Percentiles rank a stretch among this genome's conserved stretches.
Evolutionary conservation across 2,797 vertebrate genomes (phyloP).

Genomic region (Myotis daubentonii): DNA sequence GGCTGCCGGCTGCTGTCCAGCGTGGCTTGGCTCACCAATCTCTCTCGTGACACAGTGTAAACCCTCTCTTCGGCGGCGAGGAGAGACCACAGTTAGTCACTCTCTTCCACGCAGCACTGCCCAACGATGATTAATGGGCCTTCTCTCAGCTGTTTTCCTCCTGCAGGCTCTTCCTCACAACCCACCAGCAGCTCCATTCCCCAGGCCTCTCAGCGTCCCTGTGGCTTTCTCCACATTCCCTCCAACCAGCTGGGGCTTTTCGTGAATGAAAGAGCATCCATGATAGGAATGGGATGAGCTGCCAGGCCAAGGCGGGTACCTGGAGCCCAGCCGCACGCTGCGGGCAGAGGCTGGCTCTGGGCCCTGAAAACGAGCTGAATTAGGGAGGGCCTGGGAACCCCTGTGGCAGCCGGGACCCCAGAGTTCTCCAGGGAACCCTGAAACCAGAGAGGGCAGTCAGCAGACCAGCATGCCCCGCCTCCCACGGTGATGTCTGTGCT

Average conservation of each 20-base stretch:
- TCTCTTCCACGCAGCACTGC: background rate
- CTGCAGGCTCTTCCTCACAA: background rate
- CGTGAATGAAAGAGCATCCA: background rate
- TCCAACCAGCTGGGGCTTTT: background rate
- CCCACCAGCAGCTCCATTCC: background rate
- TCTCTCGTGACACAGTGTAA: background rate
- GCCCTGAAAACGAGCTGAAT: background rate
- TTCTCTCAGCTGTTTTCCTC: background rate
- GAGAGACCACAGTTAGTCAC: background rate
- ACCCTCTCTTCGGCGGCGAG: background rate
- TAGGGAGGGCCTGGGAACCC: background rate
- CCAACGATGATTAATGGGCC: background rate
- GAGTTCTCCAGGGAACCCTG: background rate
- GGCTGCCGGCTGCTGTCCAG: background rate
- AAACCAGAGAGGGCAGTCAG: background rate
- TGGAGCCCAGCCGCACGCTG: background rate
- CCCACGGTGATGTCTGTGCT: accelerated
- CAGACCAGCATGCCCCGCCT: no score
- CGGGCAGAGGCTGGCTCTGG: background rate
- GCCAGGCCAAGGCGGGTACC: background rate
- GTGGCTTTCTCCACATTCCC: background rate
- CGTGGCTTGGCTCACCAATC: background rate
- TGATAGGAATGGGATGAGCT: background rate
- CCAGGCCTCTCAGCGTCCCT: background rate
- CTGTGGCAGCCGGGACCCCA: background rate